These are phyloP conservation scores for Limnephilus marmoratus DNA, from an alignment of 2,888 invertebrate genomes.

Conservation along the genomic window DNA sequence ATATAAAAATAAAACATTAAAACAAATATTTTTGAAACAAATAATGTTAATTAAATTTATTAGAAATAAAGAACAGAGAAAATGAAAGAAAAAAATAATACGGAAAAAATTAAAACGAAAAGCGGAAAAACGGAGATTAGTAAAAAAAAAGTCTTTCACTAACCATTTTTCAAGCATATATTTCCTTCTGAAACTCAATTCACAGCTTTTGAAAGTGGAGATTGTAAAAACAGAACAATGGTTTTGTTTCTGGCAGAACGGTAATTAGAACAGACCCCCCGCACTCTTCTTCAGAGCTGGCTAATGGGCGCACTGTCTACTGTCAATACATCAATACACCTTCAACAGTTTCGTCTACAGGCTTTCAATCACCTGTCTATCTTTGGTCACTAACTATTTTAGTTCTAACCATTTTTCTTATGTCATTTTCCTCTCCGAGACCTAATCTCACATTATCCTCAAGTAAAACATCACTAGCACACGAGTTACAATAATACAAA, in stretches of 20 bases:
- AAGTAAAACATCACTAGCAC: neutral
- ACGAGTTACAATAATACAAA: neutral
- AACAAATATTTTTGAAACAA: no score
- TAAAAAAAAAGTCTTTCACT: no score
- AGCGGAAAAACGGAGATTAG: no score
- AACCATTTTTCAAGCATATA: no score
- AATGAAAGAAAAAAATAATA: no score
- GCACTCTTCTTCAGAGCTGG: neutral
- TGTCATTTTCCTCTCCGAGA: neutral
- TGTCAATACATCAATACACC: constrained; percentile 54
- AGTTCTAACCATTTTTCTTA: neutral
- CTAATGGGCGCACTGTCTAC: constrained; percentile 46
- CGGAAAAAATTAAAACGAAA: no score
- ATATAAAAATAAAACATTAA: no score
- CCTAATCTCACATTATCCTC: neutral
- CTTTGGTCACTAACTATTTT: neutral
- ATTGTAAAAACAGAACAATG: constrained; percentile 7
- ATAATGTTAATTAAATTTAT: no score
- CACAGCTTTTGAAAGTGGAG: neutral
- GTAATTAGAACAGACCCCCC: constrained; percentile 64
- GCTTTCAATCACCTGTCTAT: neutral
- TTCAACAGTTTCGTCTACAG: neutral
- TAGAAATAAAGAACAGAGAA: no score
- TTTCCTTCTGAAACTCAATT: no score
- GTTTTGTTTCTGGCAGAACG: constrained; percentile 23